Conservation (phyloP, 1,140 invertebrate species). For the Neocloeon triangulifer region DNA sequence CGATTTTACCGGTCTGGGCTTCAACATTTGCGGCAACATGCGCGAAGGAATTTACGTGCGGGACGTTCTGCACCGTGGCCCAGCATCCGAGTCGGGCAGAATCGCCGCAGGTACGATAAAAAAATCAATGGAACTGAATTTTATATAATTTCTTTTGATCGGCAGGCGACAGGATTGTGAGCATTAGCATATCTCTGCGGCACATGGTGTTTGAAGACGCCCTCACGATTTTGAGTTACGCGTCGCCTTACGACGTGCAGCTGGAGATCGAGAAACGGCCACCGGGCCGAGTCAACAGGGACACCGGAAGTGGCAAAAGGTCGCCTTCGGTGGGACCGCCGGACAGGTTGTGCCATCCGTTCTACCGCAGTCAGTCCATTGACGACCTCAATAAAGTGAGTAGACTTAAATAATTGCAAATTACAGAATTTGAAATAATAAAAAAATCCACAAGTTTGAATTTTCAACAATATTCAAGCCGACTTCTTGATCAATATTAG, state of each 20-base stretch:
- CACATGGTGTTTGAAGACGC: conserved; percentile 82
- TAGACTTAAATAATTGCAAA: conserved; percentile 19
- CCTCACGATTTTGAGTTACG: conserved; percentile 66
- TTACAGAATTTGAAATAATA: too few relatives aligned
- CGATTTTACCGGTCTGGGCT: conserved; percentile 78
- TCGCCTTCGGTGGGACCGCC: conserved; percentile 21
- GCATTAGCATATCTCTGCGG: conserved; percentile 63
- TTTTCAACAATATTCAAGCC: too few relatives aligned
- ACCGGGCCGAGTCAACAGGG: conserved; percentile 5
- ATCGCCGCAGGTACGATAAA: conserved; percentile 61
- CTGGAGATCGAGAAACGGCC: conserved; percentile 34
- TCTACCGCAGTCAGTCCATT: conserved; percentile 42
- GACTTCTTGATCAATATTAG: too few relatives aligned
- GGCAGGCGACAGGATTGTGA: conserved; percentile 66
- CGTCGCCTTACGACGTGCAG: conserved; percentile 72
- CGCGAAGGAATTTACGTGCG: conserved; percentile 72
- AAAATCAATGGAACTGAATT: neutral
- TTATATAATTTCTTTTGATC: conserved; percentile 6
- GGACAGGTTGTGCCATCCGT: conserved; percentile 32
- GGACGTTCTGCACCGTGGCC: conserved; percentile 64
- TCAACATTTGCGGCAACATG: conserved; percentile 73
- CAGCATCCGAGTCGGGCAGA: conserved; percentile 60
- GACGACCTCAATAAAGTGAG: conserved; percentile 29
- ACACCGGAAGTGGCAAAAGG: conserved; percentile 19
- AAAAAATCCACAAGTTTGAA: too few relatives aligned